These are phyloP conservation scores for Alauda arvensis DNA, from an alignment of 2,797 vertebrate species.

Conservation along the genomic window DNA sequence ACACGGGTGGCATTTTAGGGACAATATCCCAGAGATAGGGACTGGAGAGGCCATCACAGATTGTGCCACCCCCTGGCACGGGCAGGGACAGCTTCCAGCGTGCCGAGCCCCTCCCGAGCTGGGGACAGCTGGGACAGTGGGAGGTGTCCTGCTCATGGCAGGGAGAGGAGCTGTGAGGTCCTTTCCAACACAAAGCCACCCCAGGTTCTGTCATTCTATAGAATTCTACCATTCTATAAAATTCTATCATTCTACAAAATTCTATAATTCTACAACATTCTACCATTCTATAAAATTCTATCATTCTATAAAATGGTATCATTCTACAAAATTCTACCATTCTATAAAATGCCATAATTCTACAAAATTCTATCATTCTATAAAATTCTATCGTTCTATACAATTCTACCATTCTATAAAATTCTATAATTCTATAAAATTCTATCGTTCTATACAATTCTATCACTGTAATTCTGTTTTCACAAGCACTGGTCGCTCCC, in stretches of 20 bases:
- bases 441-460: not conserved
- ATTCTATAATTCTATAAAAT: no score
- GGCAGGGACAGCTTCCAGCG: not conserved
- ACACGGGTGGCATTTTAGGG: accelerated
- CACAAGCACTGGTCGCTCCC: not conserved
- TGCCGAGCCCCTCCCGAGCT: accelerated
- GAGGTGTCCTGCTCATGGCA: not conserved
- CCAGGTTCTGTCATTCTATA: not conserved
- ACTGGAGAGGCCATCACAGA: accelerated
- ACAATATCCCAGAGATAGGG: accelerated
- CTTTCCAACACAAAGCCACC: not conserved
- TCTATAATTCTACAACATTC: no score
- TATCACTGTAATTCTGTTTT: not conserved
- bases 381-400: no score
- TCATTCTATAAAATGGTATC: no score
- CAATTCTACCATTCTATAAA: no score
- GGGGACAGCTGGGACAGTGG: accelerated
- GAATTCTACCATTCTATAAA: not conserved
- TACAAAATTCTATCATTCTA: no score
- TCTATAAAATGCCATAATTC: no score
- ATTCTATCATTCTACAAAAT: no score
- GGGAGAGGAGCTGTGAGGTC: no score
- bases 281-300: no score
- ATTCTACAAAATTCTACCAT: no score
- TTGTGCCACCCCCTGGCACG: accelerated